phyloP scores from a whole-genome alignment of 35 echinoderm and acorn worm species.

The Ptychodera flava region DNA sequence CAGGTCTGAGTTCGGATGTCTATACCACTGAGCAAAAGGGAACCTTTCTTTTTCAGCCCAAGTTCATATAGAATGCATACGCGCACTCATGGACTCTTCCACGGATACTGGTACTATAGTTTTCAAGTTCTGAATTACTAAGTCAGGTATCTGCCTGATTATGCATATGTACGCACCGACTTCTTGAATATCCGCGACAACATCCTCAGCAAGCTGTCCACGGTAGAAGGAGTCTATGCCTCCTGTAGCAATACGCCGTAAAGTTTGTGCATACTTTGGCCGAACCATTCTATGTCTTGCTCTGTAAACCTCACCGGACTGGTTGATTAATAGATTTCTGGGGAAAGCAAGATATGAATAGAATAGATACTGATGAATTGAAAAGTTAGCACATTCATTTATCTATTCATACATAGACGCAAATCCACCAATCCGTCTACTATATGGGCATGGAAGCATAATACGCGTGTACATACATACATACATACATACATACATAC shows the following conservation, averaged over 20 bases:
- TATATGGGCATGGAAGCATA: too few species aligned
- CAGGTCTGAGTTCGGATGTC: too few species aligned
- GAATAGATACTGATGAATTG: background rate
- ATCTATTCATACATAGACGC: too few species aligned
- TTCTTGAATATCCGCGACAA: conserved; percentile 33
- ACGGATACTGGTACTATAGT: too few species aligned
- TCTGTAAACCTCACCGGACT: conserved; percentile 13
- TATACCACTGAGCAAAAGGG: too few species aligned
- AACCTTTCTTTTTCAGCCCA: too few species aligned
- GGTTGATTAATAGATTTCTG: conserved; percentile 32
- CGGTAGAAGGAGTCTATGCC: conserved; percentile 30
- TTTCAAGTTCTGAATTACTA: too few species aligned
- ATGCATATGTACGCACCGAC: conserved; percentile 18
- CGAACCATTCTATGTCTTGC: conserved; percentile 28
- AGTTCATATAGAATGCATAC: too few species aligned
- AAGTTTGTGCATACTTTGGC: conserved; percentile 34
- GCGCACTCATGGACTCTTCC: too few species aligned
- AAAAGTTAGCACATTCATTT: too few species aligned
- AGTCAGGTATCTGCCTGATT: too few species aligned
- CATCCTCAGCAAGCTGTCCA: conserved; percentile 26
- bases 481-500: background rate
- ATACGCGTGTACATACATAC: background rate
- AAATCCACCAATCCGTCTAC: too few species aligned
- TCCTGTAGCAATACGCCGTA: conserved; percentile 10
- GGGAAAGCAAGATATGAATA: background rate